Evolutionary conservation across 2,888 invertebrate genomes (phyloP), one percentile per base, ranked within the genome.

Genomic region (Sphaeridia pumilis): DNA sequence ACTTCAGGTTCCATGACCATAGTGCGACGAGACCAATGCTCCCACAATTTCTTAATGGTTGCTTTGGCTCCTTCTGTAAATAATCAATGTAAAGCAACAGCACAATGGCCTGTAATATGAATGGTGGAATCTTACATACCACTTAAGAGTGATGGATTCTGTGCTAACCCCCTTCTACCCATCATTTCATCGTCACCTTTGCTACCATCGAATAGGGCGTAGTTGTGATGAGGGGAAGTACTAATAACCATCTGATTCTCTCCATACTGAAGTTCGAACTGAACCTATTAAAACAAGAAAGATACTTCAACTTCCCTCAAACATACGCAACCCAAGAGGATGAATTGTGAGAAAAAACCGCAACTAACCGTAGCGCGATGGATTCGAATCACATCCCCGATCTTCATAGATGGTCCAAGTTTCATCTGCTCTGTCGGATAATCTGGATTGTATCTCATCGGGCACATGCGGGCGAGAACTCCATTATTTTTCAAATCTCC

Each of bases 361-460:
- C 28, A 31, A 17, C 47, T 49, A 22, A 51, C 51, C 2, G 51
- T 51, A 20, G 51, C 46, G 36, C 51, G 45, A 27, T 51, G 51
- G 20, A 51, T 45, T 22, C 51, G 24, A 3, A 51, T 51, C 4
- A 51, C 46, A 26, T 38, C 46, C n/a, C 25, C 35, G 21, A 27
- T 10, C 20, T 44, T 35, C 38, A 46, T 45, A 10, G 1, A 14
- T 14, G 51, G 51, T 1, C 51, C 51, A 36, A 43, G 22, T 34
- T 26, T 20, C 21, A 34, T 24, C 4, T 10, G 5, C 10, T 21
- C 2, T 14, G 21, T 34, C 2, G 5, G 17, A 4, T 20, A 24
- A 10, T 7, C 1, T 2, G 4, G 20, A 7, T 4, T 17, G 22
- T 1, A n/a, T 1, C 1, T 31, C 3, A 4, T 4, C 3, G 50